Evolutionary conservation across 1,140 invertebrate genomes (phyloP).

Genomic region (Microplitis mediator): DNA sequence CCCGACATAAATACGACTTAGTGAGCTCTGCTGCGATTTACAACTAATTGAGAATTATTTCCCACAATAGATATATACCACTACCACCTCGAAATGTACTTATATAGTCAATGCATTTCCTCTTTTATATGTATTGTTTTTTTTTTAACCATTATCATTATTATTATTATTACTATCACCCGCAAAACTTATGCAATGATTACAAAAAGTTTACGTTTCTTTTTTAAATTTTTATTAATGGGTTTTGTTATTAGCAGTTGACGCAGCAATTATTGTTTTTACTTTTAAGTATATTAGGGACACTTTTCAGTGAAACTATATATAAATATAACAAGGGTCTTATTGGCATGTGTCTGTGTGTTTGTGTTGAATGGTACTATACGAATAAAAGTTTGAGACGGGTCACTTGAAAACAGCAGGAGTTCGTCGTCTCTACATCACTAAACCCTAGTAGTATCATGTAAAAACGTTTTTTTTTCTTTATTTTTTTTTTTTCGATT

Average conservation of each 20-base stretch:
- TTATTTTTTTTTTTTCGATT: background rate
- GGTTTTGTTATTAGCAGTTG: background rate
- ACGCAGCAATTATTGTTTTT: too few species aligned
- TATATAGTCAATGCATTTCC: too few species aligned
- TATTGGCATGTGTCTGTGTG: too few species aligned
- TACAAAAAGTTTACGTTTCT: too few species aligned
- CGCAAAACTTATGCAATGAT: too few species aligned
- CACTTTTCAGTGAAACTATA: too few species aligned
- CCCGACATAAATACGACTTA: conserved; percentile 55
- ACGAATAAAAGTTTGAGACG: background rate
- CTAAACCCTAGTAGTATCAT: background rate
- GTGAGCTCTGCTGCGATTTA: conserved; percentile 37
- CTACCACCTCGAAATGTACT: background rate
- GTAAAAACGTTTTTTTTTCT: background rate
- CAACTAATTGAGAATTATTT: conserved; percentile 56
- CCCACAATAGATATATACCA: conserved; percentile 38
- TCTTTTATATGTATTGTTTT: background rate
- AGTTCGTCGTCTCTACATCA: too few species aligned
- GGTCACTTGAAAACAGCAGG: conserved; percentile 38
- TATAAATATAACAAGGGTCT: too few species aligned
- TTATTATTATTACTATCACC: too few species aligned
- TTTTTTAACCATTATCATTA: too few species aligned
- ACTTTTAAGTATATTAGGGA: too few species aligned
- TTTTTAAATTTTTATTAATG: background rate
- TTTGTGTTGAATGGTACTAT: background rate